Conservation (phyloP, 2,113 vertebrate genomes). For the Heterocephalus glaber region DNA sequence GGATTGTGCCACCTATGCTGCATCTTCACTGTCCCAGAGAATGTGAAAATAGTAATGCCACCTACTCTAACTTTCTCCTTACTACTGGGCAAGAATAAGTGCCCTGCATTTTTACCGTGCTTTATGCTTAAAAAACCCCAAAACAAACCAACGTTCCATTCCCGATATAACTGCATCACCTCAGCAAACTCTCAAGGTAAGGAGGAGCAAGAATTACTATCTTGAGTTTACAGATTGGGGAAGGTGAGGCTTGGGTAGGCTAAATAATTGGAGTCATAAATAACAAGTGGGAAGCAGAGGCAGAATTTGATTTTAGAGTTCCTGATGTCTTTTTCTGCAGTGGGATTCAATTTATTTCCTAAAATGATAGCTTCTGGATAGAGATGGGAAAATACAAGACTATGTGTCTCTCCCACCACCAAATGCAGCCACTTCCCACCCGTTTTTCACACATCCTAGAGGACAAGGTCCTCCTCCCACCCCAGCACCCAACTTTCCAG, state of each 20-base stretch:
- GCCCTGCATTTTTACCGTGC: background rate
- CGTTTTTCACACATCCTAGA: fast-evolving
- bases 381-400: background rate
- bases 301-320: background rate
- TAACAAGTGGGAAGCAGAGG: background rate
- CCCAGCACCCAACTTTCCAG: background rate
- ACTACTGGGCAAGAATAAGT: background rate
- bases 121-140: background rate
- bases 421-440: fast-evolving
- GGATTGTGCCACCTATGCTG: no score
- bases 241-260: background rate
- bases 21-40: background rate
- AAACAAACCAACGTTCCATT: background rate
- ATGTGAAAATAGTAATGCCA: background rate
- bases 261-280: background rate
- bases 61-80: background rate
- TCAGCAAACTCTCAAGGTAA: background rate
- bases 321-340: background rate
- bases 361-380: background rate
- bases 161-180: background rate
- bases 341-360: background rate
- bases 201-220: background rate
- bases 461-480: fast-evolving
- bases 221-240: background rate
- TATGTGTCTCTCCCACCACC: fast-evolving